These are phyloP conservation scores for Rhegmatorhina hoffmannsi DNA, from an alignment of 2,113 vertebrate genomes.

Conservation along the genomic window DNA sequence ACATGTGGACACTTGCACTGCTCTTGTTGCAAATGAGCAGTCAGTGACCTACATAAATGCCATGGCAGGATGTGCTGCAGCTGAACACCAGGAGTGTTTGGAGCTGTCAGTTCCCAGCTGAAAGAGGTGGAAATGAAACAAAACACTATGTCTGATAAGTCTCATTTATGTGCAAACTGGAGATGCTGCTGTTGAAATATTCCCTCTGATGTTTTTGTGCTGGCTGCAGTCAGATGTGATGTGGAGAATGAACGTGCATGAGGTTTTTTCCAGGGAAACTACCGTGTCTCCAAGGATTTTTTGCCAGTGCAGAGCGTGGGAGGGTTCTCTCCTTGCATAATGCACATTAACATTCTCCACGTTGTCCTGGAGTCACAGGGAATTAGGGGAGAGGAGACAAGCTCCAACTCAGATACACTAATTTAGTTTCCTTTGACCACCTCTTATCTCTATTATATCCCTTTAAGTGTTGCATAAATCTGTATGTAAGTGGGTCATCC, in stretches of 20 bases:
- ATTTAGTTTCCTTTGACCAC: slow-evolving; percentile 9
- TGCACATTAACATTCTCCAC: not conserved
- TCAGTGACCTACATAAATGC: not conserved
- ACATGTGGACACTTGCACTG: not conserved
- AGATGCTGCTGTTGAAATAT: not conserved
- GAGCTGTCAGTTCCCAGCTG: not conserved
- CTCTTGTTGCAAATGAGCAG: not conserved
- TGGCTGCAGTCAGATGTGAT: not conserved
- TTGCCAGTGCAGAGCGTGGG: not conserved
- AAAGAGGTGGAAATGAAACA: not conserved
- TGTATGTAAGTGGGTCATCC: not conserved
- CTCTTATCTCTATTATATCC: not conserved
- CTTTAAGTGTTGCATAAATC: slow-evolving; percentile 1
- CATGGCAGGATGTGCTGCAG: not conserved
- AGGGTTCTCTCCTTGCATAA: slow-evolving; percentile 49
- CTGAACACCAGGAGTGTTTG: not conserved
- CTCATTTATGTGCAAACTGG: not conserved
- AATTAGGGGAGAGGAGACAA: not conserved
- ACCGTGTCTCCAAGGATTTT: not conserved
- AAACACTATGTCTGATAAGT: not conserved
- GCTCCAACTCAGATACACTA: not conserved
- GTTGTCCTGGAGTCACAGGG: not conserved
- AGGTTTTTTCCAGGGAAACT: not conserved
- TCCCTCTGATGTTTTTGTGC: slow-evolving; percentile 24
- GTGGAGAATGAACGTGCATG: not conserved